Evolutionary conservation across 2,797 vertebrate species (phyloP).

Genomic region (Gymnopithys bicolor): DNA sequence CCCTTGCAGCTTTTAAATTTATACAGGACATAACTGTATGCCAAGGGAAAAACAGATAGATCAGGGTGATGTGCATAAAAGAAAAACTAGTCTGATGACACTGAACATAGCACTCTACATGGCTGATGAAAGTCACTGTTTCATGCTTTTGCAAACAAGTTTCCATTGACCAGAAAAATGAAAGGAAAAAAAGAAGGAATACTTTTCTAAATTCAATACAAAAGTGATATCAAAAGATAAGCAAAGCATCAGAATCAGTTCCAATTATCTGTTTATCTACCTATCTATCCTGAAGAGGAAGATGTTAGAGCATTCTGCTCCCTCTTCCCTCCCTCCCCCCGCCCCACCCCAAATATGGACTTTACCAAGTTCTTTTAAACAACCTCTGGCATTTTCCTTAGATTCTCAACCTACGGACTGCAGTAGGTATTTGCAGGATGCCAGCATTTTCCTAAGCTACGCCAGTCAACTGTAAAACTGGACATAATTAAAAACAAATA

Average conservation of each 20-base stretch:
- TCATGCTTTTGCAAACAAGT: background rate
- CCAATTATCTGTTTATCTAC: no score
- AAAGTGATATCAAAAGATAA: background rate
- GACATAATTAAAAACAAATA: background rate
- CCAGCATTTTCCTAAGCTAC: background rate
- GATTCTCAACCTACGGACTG: background rate
- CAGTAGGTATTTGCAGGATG: background rate
- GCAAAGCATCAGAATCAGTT: background rate
- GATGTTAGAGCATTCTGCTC: background rate
- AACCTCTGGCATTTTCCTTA: slow-evolving; percentile 10
- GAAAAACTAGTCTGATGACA: background rate
- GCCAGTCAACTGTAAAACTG: background rate
- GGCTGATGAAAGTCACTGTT: background rate
- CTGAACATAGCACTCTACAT: background rate
- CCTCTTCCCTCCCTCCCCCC: no score
- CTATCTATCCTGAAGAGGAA: background rate
- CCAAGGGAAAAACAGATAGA: background rate
- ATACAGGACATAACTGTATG: background rate
- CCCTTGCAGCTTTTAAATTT: background rate
- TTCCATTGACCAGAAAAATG: background rate
- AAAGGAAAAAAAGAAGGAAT: background rate
- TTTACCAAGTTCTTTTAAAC: background rate
- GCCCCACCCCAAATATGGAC: background rate
- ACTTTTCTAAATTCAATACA: background rate
- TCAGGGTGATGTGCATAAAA: background rate